Percentiles rank a stretch among this genome's conserved stretches.
phyloP scores from a whole-genome alignment of 2,797 vertebrate species.

The Hydrophis major region DNA sequence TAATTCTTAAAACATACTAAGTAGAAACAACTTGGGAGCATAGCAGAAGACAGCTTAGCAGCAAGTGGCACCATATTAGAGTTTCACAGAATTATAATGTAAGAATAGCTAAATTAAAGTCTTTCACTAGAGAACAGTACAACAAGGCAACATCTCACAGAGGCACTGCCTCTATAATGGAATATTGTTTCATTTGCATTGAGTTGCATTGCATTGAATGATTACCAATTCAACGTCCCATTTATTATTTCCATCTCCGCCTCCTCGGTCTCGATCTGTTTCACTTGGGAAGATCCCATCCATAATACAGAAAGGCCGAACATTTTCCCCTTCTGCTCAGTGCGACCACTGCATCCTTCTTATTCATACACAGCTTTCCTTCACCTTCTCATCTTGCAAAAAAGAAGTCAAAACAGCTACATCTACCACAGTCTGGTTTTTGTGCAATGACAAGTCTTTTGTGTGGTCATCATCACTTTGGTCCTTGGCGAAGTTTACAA shows the following conservation, averaged over 20 bases:
- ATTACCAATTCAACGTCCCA: constrained; percentile 81
- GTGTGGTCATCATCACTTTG: constrained; percentile 93
- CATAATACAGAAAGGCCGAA: constrained; percentile 51
- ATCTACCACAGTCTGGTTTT: constrained; percentile 79
- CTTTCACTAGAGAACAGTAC: constrained; percentile 77
- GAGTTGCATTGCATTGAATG: constrained; percentile 94
- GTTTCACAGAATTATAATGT: constrained; percentile 74
- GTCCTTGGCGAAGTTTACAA: constrained; percentile 98
- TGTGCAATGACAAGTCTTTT: constrained; percentile 88
- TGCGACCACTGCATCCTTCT: constrained; percentile 22
- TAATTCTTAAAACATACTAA: constrained; percentile 61
- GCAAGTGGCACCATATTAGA: constrained; percentile 67
- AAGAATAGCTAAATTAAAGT: constrained; percentile 79
- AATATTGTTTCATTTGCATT: constrained; percentile 83
- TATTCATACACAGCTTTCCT: constrained; percentile 88
- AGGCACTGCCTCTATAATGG: constrained; percentile 77
- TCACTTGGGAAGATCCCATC: constrained; percentile 62
- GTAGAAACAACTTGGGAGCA: constrained; percentile 58
- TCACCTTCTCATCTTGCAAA: constrained; percentile 82
- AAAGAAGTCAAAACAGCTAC: constrained; percentile 80
- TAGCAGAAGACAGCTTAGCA: constrained; percentile 64
- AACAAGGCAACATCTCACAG: constrained; percentile 74
- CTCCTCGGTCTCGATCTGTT: constrained; percentile 52
- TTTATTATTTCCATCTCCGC: constrained; percentile 62
- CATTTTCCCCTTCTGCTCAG: constrained; percentile 40